phyloP scores from a whole-genome alignment of 1,140 invertebrate species.

The Tenebrio molitor region DNA sequence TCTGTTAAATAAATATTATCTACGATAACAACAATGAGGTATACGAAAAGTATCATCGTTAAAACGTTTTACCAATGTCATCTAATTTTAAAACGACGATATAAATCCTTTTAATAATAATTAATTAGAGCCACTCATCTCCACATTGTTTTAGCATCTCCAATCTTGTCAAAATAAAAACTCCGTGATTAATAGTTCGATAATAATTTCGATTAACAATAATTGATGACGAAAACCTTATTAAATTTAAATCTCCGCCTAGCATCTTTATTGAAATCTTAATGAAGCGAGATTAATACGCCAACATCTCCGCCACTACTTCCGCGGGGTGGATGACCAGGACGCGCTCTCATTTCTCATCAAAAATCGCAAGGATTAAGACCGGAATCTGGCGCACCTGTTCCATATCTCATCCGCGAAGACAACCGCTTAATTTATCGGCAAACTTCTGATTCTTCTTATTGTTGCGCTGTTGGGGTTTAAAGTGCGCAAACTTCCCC shows the following conservation, averaged over 20 bases:
- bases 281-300: neutral
- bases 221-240: neutral
- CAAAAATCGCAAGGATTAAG: too few species aligned
- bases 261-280: neutral
- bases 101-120: too few species aligned
- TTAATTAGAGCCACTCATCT: neutral
- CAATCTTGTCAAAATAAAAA: neutral
- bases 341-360: neutral
- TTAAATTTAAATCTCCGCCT: neutral
- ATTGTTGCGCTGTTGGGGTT: neutral
- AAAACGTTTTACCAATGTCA: too few species aligned
- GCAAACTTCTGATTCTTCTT: neutral
- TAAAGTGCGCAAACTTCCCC: neutral
- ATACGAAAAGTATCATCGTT: too few species aligned
- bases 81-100: too few species aligned
- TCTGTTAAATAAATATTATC: too few species aligned
- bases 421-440: neutral
- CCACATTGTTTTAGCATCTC: neutral
- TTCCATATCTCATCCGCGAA: neutral
- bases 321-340: neutral
- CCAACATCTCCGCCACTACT: neutral
- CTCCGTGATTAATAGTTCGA: neutral
- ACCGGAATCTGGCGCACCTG: neutral
- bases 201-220: neutral
- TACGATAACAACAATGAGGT: too few species aligned